A percentile compares a stretch with the other conserved stretches of the same genome.
These are phyloP conservation scores for Steatornis caripensis DNA, from an alignment of 2,113 vertebrate species.

Conservation along the genomic window DNA sequence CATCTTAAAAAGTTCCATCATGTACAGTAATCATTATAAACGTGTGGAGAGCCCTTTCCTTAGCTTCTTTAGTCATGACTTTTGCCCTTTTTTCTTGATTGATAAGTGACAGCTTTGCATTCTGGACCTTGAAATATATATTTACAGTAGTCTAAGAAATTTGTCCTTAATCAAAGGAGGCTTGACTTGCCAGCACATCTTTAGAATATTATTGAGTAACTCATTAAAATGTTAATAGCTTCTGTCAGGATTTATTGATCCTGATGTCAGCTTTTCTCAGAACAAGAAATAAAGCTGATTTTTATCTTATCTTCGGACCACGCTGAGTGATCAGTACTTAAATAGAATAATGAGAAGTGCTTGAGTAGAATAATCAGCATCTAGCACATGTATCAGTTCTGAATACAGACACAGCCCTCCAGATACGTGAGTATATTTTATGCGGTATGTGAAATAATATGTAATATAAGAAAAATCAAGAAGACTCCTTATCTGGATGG, in stretches of 20 bases:
- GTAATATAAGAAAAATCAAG: neutral
- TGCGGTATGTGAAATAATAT: neutral
- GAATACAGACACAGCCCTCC: neutral
- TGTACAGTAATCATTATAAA: conserved; percentile 8
- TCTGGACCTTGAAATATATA: conserved; percentile 45
- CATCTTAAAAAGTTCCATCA: conserved; percentile 45
- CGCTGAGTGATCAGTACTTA: conserved; percentile 42
- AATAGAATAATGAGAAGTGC: conserved; percentile 52
- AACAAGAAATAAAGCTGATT: conserved; percentile 70
- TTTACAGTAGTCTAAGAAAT: conserved; percentile 70
- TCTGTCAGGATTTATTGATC: conserved; percentile 79
- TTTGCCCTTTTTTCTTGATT: conserved; percentile 34
- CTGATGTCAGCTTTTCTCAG: conserved; percentile 68
- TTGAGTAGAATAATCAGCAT: conserved; percentile 47
- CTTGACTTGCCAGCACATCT: conserved; percentile 63
- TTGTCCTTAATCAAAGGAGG: conserved; percentile 69
- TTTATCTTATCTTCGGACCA: conserved; percentile 44
- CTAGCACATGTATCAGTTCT: neutral
- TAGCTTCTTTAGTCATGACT: conserved; percentile 63
- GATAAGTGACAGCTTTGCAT: conserved; percentile 58
- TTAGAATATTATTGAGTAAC: conserved; percentile 71
- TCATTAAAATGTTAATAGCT: conserved; percentile 79
- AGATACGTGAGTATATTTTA: neutral
- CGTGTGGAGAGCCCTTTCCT: conserved; percentile 23
- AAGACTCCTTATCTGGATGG: neutral